Conservation (phyloP, 2,888 invertebrate genomes). For the Parelbella ahira region DNA sequence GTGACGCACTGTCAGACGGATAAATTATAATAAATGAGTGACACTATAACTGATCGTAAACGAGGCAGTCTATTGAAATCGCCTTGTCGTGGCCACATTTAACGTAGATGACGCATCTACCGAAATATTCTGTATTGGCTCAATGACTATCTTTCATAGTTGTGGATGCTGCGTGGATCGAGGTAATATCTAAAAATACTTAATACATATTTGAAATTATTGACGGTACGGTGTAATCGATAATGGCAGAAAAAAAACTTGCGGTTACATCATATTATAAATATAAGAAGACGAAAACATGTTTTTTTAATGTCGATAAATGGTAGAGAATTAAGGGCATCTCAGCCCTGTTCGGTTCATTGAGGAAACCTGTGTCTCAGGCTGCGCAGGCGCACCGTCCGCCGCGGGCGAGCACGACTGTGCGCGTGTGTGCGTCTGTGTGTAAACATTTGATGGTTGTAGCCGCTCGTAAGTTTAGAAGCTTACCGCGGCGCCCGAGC, state of each 20-base stretch:
- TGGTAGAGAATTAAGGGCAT: conserved; percentile 35
- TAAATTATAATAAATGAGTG: conserved; percentile 46
- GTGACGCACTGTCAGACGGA: conserved; percentile 36
- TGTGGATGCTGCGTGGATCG: conserved; percentile 9
- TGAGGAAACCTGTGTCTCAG: conserved; percentile 63
- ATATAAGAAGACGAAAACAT: no score
- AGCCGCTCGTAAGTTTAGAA: conserved; percentile 51
- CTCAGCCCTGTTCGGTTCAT: conserved; percentile 57
- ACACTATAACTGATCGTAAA: conserved; percentile 46
- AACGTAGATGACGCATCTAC: conserved; percentile 63
- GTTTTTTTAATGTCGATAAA: conserved; percentile 35
- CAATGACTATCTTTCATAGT: conserved; percentile 30
- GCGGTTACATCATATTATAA: no score
- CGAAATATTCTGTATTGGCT: conserved; percentile 48
- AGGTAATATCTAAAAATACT: conserved; percentile 1
- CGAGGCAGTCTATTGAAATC: conserved; percentile 45
- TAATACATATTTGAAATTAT: no score
- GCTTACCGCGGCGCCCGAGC: conserved; percentile 51
- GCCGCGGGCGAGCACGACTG: conserved; percentile 47
- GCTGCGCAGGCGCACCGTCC: conserved; percentile 41
- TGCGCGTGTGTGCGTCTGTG: conserved; percentile 37
- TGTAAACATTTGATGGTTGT: conserved; percentile 33
- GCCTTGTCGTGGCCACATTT: conserved; percentile 51
- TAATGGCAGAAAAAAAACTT: no score
- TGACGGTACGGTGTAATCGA: no score